Percentiles rank a stretch among this genome's conserved stretches.
Conservation (phyloP, 2,888 invertebrate genomes). For the Drymonia ruficornis region DNA sequence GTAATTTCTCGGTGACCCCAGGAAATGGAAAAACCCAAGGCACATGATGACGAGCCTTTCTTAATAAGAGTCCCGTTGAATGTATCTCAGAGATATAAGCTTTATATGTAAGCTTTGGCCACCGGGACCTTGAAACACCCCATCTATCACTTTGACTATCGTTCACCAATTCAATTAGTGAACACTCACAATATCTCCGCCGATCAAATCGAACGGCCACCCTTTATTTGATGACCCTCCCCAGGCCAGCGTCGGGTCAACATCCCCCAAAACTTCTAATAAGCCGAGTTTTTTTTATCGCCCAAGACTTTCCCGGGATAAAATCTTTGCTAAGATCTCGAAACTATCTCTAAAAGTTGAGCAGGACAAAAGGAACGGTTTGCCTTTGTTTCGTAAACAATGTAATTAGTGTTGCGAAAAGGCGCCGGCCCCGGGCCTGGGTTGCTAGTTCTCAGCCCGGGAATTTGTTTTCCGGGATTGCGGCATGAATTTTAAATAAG, state of each 20-base stretch:
- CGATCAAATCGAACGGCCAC: background rate
- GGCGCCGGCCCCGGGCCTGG: conserved; percentile 9
- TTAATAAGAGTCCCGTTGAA: no score
- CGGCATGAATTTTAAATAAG: conserved; percentile 3
- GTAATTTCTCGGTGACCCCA: no score
- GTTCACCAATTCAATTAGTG: conserved; percentile 1
- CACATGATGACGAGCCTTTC: no score
- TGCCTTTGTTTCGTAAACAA: conserved; percentile 21
- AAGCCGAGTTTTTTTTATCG: conserved; percentile 7
- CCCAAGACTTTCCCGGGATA: background rate
- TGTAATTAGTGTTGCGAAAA: conserved; percentile 21
- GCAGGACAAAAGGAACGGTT: conserved; percentile 5
- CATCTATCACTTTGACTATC: background rate
- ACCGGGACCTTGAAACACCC: no score
- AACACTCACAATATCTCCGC: background rate
- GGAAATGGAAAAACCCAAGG: no score
- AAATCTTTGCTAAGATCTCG: conserved; percentile 6
- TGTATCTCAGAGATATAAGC: no score
- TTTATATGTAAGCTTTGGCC: no score
- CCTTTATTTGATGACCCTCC: conserved; percentile 2
- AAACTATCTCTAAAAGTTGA: conserved; percentile 8
- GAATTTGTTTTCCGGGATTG: conserved; percentile 1
- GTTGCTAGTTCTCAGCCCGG: background rate
- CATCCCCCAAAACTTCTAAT: conserved; percentile 7
- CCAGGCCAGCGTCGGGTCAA: background rate